phyloP scores from a whole-genome alignment of 2,888 invertebrate genomes.

The Slavum lentiscoides region DNA sequence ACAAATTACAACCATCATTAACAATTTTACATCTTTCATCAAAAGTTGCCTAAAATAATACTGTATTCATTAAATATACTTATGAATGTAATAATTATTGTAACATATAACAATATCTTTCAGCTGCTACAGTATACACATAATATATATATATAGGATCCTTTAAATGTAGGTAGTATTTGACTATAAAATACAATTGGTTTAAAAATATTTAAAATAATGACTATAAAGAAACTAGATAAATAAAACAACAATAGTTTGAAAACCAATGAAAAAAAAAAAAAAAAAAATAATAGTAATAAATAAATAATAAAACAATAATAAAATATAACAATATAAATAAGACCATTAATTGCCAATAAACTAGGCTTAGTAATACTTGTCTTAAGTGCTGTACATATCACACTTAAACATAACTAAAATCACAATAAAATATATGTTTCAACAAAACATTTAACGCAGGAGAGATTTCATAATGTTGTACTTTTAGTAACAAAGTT shows the following conservation, averaged over 20 bases:
- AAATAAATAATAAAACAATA: conserved; percentile 41
- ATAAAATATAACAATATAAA: conserved; percentile 50
- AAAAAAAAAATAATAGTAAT: no score
- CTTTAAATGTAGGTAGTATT: conserved; percentile 33
- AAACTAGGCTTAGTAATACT: conserved; percentile 48
- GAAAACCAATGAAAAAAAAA: conserved; percentile 26
- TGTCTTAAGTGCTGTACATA: conserved; percentile 31
- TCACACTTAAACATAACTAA: conserved; percentile 48
- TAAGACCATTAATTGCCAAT: conserved; percentile 38
- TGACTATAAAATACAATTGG: conserved; percentile 40
- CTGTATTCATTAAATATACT: conserved; percentile 47
- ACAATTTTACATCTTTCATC: conserved; percentile 19
- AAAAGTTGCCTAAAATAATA: conserved; percentile 45
- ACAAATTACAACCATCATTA: conserved; percentile 40
- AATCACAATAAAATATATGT: conserved; percentile 46
- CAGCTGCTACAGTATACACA: conserved; percentile 34
- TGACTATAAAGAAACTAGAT: conserved; percentile 52
- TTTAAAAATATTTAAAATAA: conserved; percentile 47
- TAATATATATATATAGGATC: conserved; percentile 29
- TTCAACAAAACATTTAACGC: conserved; percentile 15
- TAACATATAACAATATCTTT: conserved; percentile 24
- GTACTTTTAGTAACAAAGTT: conserved; percentile 30
- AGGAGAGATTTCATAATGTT: conserved; percentile 34
- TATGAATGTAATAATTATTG: conserved; percentile 42
- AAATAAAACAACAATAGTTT: conserved; percentile 49